Evolutionary conservation across 2,888 invertebrate genomes (phyloP), one percentile per base, ranked within the genome.

Genomic region (Drosophila dives): DNA sequence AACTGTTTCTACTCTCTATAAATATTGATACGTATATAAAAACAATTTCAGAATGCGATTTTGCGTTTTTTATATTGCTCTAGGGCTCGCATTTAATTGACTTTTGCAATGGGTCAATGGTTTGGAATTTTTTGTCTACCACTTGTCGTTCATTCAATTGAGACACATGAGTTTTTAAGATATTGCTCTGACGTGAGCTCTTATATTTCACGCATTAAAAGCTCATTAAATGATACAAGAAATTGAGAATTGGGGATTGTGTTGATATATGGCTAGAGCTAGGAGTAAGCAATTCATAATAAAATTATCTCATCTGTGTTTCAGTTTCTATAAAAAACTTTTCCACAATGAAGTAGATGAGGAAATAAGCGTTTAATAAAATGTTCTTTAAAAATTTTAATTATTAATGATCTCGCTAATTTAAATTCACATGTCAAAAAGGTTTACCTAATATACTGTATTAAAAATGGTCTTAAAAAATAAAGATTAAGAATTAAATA

Each of bases 41-140:
- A 63, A 59, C 61, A 70, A 64, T 38, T 75, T 75, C 42, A 49
- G 55, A 67, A 54, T 66, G 32, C 75, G 66, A 49, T 64, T 55
- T 69, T 59, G 34, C 51, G 11, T 12, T 36, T 53, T 34, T 7
- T 71, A 26, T 40, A 54, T 63, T 62, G 62, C 56, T 65, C 50
- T 1, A 55, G 68, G 65, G 65, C 48, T 61, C 55, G 60, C 68
- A 68, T 81, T 86, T 86, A 83, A 84, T 83, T 83, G 83, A 84
- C 85, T 70, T 58, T 50, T 45, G 32, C 60, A 70, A 48, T 66
- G 75, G 75, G 71, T 74, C 73, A 84, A 71, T 73, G 59, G 64
- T 71, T 63, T 62, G 55, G 53, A 76, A 72, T 67, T 76, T 71
- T 55, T 67, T 66, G 55, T 48, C 32, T 32, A 58, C 51, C 64